Base-by-base conservation (phyloP, 2,113 vertebrate species). In the Psophia crepitans region DNA sequence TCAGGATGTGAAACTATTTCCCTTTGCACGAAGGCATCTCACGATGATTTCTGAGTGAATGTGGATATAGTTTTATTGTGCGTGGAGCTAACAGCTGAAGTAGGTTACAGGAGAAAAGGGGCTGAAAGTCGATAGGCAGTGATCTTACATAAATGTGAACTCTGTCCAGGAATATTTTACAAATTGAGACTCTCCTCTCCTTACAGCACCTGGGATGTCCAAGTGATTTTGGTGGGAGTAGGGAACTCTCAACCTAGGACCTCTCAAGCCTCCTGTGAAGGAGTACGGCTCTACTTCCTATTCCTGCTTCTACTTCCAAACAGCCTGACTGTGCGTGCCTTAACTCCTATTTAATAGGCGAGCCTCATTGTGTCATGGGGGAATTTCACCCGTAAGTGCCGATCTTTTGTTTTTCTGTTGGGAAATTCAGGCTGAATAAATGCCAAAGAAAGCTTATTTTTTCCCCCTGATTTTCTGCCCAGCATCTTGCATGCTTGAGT, bases 341-440 rank as follows among this genome's bases (percentile, higher is more conserved):
- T 61, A 69, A 27, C 74, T 95, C 70, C 74, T 68, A 5, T 87
- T 82, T 80, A 37, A 61, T 3, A 76, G 65, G 69, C 46, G 5
- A 85, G 27, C 48, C 48, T 61, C 39, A 54, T 32, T 87, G 84
- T 96, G 48, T 78, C 78, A 53, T 18, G 69, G 73, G 94, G 84
- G 65, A 89, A 80, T 93, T 89, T 87, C 94, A 94, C 91, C 89
- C 84, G 19, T n/a, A 80, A 94, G 44, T 63, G 81, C 61, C 0
- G 3, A 85, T 65, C 82, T 87, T 96, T 89, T 97, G 83, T 84
- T 95, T 94, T 92, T 54, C 93, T 87, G 0, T 79, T 95, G 89
- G 87, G 92, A 92, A 96, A 95, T 89, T 75, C 84, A 73, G 65
- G 30, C 69, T 94, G 63, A 92, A 91, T 33, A 65, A 57, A 91